Conservation (phyloP, 2,797 vertebrate genomes). For the Hapalemur alaotrensis region DNA sequence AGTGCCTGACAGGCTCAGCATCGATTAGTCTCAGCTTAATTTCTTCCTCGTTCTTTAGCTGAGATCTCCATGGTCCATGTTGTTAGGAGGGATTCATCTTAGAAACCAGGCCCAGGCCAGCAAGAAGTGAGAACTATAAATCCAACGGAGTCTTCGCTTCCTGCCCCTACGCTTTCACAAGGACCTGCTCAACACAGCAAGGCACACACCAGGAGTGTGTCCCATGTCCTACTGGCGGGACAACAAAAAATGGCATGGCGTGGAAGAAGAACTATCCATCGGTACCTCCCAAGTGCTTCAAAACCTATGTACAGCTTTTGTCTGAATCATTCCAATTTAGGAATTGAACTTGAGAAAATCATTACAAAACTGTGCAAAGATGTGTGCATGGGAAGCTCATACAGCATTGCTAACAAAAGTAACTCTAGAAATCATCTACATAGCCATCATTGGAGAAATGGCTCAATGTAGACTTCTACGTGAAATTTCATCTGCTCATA, state of each 20-base stretch:
- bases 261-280: background rate
- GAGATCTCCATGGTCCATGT: accelerated
- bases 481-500: background rate
- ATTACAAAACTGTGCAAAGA: background rate
- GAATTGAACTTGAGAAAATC: background rate
- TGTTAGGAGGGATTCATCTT: background rate
- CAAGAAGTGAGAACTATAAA: background rate
- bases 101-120: background rate
- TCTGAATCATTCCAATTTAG: background rate
- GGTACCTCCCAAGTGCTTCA: accelerated
- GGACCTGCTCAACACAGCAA: background rate
- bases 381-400: accelerated
- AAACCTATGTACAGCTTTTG: accelerated
- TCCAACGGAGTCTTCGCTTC: accelerated
- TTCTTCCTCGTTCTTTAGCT: background rate
- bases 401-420: background rate
- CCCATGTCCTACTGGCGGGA: accelerated
- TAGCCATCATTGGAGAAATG: background rate
- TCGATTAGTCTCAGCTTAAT: background rate
- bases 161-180: background rate
- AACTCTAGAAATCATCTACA: background rate
- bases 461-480: accelerated
- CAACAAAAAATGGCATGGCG: accelerated
- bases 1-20: background rate
- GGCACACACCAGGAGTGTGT: accelerated